These are phyloP conservation scores for Spinus olivaceus DNA, from an alignment of 2,797 vertebrate genomes.

Conservation along the genomic window DNA sequence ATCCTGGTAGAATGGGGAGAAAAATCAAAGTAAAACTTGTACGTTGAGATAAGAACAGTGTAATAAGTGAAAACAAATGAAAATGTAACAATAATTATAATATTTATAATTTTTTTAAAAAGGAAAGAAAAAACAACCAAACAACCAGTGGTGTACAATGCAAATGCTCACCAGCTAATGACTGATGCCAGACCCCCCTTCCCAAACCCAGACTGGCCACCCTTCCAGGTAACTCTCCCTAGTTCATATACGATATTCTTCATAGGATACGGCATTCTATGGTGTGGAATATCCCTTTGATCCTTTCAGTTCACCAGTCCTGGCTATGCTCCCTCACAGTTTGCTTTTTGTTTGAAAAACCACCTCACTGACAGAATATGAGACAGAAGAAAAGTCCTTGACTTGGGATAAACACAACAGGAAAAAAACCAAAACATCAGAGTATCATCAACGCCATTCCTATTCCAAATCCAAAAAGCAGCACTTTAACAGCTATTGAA, in stretches of 20 bases:
- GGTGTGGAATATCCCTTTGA: background rate
- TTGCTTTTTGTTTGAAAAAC: background rate
- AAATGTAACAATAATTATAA: background rate
- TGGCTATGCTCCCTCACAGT: fast-evolving
- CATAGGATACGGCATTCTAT: fast-evolving
- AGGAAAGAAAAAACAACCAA: background rate
- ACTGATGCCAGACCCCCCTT: fast-evolving
- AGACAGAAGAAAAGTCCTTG: background rate
- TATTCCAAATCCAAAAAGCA: background rate
- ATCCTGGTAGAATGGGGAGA: background rate
- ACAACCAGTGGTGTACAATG: too few species aligned
- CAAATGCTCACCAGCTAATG: background rate
- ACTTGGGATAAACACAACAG: background rate
- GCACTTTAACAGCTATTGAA: background rate
- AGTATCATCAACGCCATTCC: background rate
- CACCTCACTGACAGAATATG: background rate
- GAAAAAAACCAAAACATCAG: background rate
- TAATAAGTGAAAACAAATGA: background rate
- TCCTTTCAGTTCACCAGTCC: fast-evolving
- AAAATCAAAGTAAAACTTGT: background rate
- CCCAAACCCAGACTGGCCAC: fast-evolving
- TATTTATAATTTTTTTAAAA: background rate
- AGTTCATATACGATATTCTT: background rate
- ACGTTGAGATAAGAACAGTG: background rate
- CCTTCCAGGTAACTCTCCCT: background rate